phyloP scores from a whole-genome alignment of 2,888 invertebrate genomes.

The Schizaphis graminum region DNA sequence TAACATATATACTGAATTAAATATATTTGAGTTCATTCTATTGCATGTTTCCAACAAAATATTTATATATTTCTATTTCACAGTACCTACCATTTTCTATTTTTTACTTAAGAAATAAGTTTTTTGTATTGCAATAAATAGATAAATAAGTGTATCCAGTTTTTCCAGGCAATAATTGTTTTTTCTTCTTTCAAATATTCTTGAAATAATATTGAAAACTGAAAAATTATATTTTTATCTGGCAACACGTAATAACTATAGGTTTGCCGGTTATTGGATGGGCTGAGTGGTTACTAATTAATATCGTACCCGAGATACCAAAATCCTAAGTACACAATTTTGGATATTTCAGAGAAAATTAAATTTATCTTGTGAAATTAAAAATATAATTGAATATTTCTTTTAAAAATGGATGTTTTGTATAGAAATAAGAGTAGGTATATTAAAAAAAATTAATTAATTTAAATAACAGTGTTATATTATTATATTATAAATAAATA shows the following conservation, averaged over 20 bases:
- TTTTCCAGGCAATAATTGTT: neutral
- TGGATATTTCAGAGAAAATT: neutral
- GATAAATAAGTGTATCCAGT: neutral
- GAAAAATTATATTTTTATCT: neutral
- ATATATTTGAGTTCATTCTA: neutral
- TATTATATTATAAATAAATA: neutral
- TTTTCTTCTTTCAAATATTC: neutral
- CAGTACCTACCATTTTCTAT: neutral
- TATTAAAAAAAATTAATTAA: neutral
- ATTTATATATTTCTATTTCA: neutral
- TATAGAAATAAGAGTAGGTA: neutral
- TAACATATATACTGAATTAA: neutral
- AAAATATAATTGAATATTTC: neutral
- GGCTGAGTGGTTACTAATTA: neutral
- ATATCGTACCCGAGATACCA: neutral
- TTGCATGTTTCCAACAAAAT: neutral
- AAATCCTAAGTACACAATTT: constrained; percentile 35
- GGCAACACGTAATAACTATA: neutral
- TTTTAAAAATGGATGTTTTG: neutral
- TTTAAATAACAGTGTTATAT: neutral
- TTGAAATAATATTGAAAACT: neutral
- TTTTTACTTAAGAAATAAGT: neutral
- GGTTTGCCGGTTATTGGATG: neutral
- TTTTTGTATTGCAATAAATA: neutral
- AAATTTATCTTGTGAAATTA: neutral